These are phyloP conservation scores for Diabrotica undecimpunctata DNA, from an alignment of 1,140 invertebrate species.

Conservation along the genomic window DNA sequence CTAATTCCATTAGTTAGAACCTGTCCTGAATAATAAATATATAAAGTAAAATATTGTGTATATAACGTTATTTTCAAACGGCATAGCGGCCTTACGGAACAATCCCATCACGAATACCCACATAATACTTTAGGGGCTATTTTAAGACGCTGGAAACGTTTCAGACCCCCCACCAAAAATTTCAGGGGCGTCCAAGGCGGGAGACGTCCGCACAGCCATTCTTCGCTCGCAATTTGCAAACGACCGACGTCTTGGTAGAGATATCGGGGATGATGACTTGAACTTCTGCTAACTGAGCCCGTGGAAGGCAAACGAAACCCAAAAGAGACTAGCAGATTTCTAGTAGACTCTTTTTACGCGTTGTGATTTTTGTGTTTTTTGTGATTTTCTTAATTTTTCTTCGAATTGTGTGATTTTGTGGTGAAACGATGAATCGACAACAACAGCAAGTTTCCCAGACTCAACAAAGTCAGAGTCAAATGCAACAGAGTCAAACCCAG, in stretches of 20 bases:
- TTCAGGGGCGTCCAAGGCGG: conserved; percentile 44
- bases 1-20: no score
- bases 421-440: conserved; percentile 46
- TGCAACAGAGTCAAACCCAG: conserved; percentile 51
- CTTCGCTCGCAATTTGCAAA: conserved; percentile 78
- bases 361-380: conserved; percentile 40
- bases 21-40: no score
- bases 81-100: no score
- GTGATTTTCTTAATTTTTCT: conserved; percentile 33
- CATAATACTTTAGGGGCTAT: neutral
- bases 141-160: neutral
- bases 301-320: conserved; percentile 50
- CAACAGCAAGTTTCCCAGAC: conserved; percentile 51
- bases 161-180: conserved; percentile 36
- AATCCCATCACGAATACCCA: neutral
- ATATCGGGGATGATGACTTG: conserved; percentile 80
- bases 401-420: conserved; percentile 43
- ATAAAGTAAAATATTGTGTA: no score
- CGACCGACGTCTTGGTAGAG: conserved; percentile 81
- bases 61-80: no score
- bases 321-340: conserved; percentile 30
- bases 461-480: conserved; percentile 53
- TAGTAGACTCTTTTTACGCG: conserved; percentile 23
- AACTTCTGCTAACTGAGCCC: conserved; percentile 70
- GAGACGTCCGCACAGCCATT: conserved; percentile 53